A percentile compares a stretch with the other conserved stretches of the same genome.
Evolutionary conservation across 2,888 invertebrate species (phyloP).

Genomic region (Hermaeophaga mercurialis): DNA sequence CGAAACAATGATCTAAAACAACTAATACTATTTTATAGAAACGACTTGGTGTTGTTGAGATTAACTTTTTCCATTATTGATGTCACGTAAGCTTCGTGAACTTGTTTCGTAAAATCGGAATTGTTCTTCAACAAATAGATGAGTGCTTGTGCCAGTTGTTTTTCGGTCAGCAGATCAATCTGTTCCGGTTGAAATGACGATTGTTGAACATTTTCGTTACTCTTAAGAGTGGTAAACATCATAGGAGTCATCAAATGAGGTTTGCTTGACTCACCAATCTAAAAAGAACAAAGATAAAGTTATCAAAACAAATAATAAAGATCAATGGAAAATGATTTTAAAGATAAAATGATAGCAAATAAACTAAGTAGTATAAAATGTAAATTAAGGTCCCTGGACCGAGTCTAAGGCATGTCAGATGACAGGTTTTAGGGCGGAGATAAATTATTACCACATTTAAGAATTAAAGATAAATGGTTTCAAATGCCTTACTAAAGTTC

Average conservation of each 20-base stretch:
- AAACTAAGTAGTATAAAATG: too few relatives aligned
- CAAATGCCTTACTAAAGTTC: too few relatives aligned
- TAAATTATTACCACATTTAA: too few relatives aligned
- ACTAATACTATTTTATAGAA: conserved; percentile 20
- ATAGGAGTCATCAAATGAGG: conserved; percentile 85
- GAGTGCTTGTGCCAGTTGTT: conserved; percentile 88
- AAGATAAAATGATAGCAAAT: too few relatives aligned
- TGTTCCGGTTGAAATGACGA: conserved; percentile 37
- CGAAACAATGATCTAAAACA: background rate
- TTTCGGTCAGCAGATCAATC: conserved; percentile 78
- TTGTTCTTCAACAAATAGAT: conserved; percentile 86
- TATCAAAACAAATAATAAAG: background rate
- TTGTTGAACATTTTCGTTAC: conserved; percentile 30
- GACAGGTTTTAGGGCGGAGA: too few relatives aligned
- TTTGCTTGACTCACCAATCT: conserved; percentile 58
- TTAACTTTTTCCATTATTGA: conserved; percentile 70
- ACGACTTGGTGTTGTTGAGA: conserved; percentile 30
- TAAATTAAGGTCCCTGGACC: too few relatives aligned
- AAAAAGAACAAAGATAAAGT: background rate
- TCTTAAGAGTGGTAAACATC: conserved; percentile 74
- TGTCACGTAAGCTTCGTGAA: conserved; percentile 92
- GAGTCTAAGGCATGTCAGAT: too few relatives aligned
- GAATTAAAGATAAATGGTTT: too few relatives aligned
- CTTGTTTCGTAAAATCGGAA: conserved; percentile 83
- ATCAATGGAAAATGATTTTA: too few relatives aligned